Evolutionary conservation across 1,140 invertebrate species (phyloP).

Genomic region (Pinna nobilis): DNA sequence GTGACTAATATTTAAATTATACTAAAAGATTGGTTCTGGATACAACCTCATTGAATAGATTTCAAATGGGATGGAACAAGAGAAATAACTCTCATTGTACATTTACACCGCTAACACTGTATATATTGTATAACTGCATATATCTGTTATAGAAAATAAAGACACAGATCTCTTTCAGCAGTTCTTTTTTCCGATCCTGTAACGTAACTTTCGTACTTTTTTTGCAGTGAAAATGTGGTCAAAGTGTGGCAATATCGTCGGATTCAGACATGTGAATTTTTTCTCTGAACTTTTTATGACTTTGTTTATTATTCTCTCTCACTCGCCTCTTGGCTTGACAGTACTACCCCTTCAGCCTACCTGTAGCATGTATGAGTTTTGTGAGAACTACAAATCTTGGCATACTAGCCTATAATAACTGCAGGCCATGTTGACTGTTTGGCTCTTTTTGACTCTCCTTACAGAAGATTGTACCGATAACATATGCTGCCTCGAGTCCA

Average conservation of each 20-base stretch:
- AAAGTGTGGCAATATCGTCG: conserved; percentile 50
- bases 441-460: no score
- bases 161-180: not conserved
- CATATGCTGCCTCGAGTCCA: no score
- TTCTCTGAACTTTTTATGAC: conserved; percentile 21
- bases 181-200: not conserved
- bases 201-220: conserved; percentile 11
- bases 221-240: conserved; percentile 47
- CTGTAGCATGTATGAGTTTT: no score
- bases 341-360: no score
- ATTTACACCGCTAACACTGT: not conserved
- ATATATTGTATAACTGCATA: not conserved
- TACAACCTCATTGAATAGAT: no score
- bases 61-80: not conserved
- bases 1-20: no score
- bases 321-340: not conserved
- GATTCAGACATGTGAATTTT: conserved; percentile 49
- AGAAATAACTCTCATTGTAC: not conserved
- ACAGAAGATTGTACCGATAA: no score
- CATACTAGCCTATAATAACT: no score
- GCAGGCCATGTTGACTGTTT: no score
- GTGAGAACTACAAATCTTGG: no score
- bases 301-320: not conserved
- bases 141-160: not conserved
- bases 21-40: no score